These are phyloP conservation scores for Labrus mixtus DNA, from an alignment of 2,113 vertebrate species.

Conservation along the genomic window DNA sequence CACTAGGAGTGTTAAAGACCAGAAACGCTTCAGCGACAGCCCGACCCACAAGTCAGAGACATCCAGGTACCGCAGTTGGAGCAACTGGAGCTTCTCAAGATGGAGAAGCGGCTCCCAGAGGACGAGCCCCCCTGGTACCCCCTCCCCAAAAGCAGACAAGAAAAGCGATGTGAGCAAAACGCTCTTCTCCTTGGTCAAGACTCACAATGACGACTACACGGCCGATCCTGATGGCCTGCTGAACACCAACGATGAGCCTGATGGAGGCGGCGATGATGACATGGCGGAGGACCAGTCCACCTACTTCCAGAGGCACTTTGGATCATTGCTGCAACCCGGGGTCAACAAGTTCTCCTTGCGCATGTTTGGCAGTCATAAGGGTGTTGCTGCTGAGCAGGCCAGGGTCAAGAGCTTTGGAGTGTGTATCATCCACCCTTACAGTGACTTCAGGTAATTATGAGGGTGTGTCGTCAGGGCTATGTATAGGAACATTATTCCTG, in stretches of 20 bases:
- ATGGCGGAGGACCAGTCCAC: slow-evolving; percentile 48
- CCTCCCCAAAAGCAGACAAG: slow-evolving; percentile 60
- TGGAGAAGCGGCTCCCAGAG: slow-evolving; percentile 75
- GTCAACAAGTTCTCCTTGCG: slow-evolving; percentile 98
- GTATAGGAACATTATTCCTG: not conserved
- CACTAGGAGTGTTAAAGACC: slow-evolving; percentile 53
- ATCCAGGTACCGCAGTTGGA: slow-evolving; percentile 63
- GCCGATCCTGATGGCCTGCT: slow-evolving; percentile 62
- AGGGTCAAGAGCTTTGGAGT: slow-evolving; percentile 95
- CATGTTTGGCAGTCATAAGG: slow-evolving; percentile 96
- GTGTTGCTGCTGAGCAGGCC: slow-evolving; percentile 94
- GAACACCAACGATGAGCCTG: slow-evolving; percentile 35
- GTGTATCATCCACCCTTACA: slow-evolving; percentile 99
- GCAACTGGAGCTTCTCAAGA: slow-evolving; percentile 69
- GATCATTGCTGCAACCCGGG: slow-evolving; percentile 92
- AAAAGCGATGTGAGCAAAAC: slow-evolving; percentile 70
- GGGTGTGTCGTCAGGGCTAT: not conserved
- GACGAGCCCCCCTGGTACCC: slow-evolving; percentile 55
- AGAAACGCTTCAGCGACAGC: slow-evolving; percentile 44
- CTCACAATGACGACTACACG: slow-evolving; percentile 74
- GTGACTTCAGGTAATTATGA: slow-evolving; percentile 94
- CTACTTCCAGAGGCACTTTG: slow-evolving; percentile 91
- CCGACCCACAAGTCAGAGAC: slow-evolving; percentile 61
- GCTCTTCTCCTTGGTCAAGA: slow-evolving; percentile 74
- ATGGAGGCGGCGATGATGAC: not conserved